Conservation (phyloP, 2,113 vertebrate species). For the Condylura cristata region DNA sequence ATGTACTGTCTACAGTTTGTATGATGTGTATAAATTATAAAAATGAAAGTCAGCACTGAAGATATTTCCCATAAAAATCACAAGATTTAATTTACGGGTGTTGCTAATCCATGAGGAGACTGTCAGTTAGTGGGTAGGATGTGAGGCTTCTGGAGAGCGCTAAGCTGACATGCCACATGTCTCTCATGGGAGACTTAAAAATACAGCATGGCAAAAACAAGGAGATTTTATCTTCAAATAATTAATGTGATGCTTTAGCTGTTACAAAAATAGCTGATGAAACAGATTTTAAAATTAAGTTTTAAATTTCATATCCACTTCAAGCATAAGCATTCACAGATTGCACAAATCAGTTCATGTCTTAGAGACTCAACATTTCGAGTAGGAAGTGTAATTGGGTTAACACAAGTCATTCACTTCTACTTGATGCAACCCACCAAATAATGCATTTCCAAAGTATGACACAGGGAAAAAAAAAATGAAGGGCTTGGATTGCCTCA, state of each 20-base stretch:
- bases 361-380: neutral
- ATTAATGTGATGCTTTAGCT: slow-evolving; percentile 38
- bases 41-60: slow-evolving; percentile 12
- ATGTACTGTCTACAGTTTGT: neutral
- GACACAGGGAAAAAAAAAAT: slow-evolving; percentile 2
- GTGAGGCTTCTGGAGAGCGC: neutral
- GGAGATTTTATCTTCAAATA: slow-evolving; percentile 37
- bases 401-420: slow-evolving; percentile 6
- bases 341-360: neutral
- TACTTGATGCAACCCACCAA: slow-evolving; percentile 23
- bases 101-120: neutral
- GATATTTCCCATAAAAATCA: neutral
- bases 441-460: slow-evolving; percentile 21
- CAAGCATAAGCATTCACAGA: neutral
- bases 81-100: neutral
- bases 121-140: neutral
- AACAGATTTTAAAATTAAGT: neutral
- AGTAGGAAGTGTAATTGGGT: slow-evolving; percentile 19
- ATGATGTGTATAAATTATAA: neutral
- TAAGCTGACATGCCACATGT: neutral
- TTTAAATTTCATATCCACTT: neutral
- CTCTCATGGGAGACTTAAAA: slow-evolving; percentile 42
- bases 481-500: neutral
- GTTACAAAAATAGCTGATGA: slow-evolving; percentile 38
- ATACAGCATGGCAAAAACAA: neutral